Conservation (phyloP, 1,140 invertebrate genomes). For the Conus betulinus region DNA sequence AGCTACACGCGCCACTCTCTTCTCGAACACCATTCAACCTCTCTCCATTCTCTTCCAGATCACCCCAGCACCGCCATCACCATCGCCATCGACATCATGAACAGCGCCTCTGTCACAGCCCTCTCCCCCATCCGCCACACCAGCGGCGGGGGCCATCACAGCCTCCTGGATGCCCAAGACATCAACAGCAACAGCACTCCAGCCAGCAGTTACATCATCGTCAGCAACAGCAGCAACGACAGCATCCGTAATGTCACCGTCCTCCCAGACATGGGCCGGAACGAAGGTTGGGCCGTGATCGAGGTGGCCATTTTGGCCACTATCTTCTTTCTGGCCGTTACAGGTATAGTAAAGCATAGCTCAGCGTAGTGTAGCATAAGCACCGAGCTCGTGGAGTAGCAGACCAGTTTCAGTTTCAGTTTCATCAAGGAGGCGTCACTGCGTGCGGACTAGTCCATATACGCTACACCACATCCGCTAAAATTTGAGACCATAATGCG, state of each 20-base stretch:
- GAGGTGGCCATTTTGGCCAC: constrained; percentile 79
- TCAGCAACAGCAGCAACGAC: constrained; percentile 4
- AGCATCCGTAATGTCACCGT: background rate
- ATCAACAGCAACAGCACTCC: background rate
- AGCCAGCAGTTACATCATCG: too few species aligned
- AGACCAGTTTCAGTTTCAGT: too few species aligned
- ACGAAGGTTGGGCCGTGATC: constrained; percentile 41
- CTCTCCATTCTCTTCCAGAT: background rate
- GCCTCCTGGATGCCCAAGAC: background rate
- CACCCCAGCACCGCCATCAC: background rate
- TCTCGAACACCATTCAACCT: background rate
- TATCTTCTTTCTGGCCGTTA: constrained; percentile 81
- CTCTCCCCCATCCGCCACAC: background rate
- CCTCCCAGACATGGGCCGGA: background rate
- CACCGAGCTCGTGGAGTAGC: too few species aligned
- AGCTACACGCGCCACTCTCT: background rate
- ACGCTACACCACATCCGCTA: too few species aligned
- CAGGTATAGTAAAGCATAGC: constrained; percentile 73
- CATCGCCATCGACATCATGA: too few species aligned
- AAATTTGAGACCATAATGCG: too few species aligned
- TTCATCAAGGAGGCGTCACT: too few species aligned
- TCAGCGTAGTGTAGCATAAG: too few species aligned
- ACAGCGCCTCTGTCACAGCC: background rate
- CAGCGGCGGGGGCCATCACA: background rate
- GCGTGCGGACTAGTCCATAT: too few species aligned